phyloP scores from a whole-genome alignment of 2,113 vertebrate species.

The Scophthalmus maximus region DNA sequence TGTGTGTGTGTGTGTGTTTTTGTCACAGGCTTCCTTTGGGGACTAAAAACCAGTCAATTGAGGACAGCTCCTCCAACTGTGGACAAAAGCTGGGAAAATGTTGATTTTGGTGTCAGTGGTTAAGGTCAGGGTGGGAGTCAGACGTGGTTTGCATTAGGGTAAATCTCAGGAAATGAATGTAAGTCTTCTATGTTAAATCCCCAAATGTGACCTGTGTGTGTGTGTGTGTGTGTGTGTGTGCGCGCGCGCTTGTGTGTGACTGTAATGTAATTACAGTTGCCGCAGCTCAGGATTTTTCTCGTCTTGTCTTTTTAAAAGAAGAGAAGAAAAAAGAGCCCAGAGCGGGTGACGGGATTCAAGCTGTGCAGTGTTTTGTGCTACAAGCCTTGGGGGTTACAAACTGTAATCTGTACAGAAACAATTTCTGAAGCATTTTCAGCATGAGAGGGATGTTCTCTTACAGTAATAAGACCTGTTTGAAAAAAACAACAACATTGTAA shows the following conservation, averaged over 20 bases:
- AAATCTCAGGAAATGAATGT: not conserved
- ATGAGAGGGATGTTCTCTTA: not conserved
- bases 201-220: not conserved
- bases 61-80: not conserved
- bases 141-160: not conserved
- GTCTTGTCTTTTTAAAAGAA: constrained; percentile 42
- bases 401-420: constrained; percentile 47
- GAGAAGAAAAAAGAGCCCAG: too few species aligned
- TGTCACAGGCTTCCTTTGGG: not conserved
- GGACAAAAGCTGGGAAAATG: not conserved
- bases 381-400: constrained; percentile 8
- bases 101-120: not conserved
- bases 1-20: constrained; percentile 26
- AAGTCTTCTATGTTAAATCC: not conserved
- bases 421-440: constrained; percentile 16
- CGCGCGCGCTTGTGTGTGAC: constrained; percentile 28
- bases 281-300: constrained; percentile 58
- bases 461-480: too few species aligned
- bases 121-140: not conserved
- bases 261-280: constrained; percentile 76
- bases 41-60: not conserved
- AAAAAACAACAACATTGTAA: not conserved
- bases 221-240: constrained; percentile 33
- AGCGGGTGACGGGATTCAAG: constrained; percentile 45
- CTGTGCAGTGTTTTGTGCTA: constrained; percentile 54